Conservation (phyloP, 1,140 invertebrate genomes). For the Glossosoma conforme region DNA sequence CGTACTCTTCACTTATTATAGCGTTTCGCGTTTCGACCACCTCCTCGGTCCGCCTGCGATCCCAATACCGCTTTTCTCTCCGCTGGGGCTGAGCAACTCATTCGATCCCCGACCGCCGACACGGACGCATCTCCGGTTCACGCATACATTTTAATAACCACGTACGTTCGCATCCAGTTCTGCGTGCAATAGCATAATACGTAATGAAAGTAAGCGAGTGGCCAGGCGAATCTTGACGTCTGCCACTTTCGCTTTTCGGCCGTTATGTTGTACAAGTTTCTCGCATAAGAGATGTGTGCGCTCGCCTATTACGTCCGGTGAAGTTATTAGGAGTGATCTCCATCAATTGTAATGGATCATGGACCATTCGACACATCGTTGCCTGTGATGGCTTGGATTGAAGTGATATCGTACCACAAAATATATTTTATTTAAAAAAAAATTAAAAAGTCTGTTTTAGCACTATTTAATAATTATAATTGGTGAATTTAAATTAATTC, state of each 20-base stretch:
- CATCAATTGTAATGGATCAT: too few species aligned
- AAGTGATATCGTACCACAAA: too few species aligned
- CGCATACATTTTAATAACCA: constrained; percentile 13
- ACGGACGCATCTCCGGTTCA: constrained; percentile 28
- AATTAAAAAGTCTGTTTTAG: too few species aligned
- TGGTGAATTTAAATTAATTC: too few species aligned
- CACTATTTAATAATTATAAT: too few species aligned
- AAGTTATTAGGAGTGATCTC: too few species aligned
- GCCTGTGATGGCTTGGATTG: too few species aligned
- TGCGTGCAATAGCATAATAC: too few species aligned
- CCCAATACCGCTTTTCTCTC: constrained; percentile 22
- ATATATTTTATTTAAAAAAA: too few species aligned
- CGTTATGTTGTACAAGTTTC: constrained; percentile 1
- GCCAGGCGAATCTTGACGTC: not conserved
- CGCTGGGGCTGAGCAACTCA: constrained; percentile 8
- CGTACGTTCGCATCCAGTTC: constrained; percentile 16
- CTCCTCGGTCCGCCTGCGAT: constrained; percentile 18
- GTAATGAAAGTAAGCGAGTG: not conserved
- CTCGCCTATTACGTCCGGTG: too few species aligned
- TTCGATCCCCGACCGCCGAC: constrained; percentile 23
- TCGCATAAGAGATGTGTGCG: not conserved
- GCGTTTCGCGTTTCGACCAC: constrained; percentile 24
- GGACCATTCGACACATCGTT: too few species aligned
- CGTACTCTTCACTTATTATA: constrained; percentile 24
- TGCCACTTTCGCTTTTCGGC: constrained; percentile 3